Evolutionary conservation across 2,888 invertebrate genomes (phyloP), one percentile per base, ranked within the genome.

Genomic region (Xylota sylvarum): DNA sequence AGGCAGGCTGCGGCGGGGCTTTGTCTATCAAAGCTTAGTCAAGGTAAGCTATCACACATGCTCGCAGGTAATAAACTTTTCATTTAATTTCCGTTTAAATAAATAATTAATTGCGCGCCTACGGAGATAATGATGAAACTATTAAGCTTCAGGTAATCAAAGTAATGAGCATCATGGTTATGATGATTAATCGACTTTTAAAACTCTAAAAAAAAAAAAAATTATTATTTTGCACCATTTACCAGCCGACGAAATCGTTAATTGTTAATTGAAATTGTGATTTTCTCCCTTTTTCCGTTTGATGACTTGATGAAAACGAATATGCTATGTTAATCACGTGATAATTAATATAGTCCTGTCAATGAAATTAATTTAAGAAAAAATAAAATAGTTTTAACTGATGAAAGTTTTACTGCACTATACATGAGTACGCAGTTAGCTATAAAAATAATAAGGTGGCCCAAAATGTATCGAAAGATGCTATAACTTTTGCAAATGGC

Each of bases 161-260:
- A 62, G 62, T 23, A 19, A 14, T 23, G 48, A 37, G 37, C 3
- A 10, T 37, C 9, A 35, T 37, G 6, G 40, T 52, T 0, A 19
- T 32, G 40, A 12, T 73, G 72, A 74, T 74, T 74, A 74, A 73
- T 43, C 43, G 62, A 48, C 52, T 3, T 64, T 30, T 48, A 48
- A 35, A 19, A 35, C 6, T 46, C 43, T 46, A 19, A 40, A 4
- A 37, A 62, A 52, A 17, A 37, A 46, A 23, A 23, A 23, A 2
- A 23, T 23, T 23, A 23, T 23, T 23, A 23, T 19, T 19, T 48
- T 32, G 0, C 30, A n/a, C 17, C 35, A 9, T 67, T 50, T 65
- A n/a, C 14, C 7, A 19, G 10, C 12, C 1, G 14, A 48, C n/a
- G n/a, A 32, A 64, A 48, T 48, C 23, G n/a, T 35, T 50, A 35